Evolutionary conservation across 2,113 vertebrate genomes (phyloP).

Genomic region (Thymallus thymallus): DNA sequence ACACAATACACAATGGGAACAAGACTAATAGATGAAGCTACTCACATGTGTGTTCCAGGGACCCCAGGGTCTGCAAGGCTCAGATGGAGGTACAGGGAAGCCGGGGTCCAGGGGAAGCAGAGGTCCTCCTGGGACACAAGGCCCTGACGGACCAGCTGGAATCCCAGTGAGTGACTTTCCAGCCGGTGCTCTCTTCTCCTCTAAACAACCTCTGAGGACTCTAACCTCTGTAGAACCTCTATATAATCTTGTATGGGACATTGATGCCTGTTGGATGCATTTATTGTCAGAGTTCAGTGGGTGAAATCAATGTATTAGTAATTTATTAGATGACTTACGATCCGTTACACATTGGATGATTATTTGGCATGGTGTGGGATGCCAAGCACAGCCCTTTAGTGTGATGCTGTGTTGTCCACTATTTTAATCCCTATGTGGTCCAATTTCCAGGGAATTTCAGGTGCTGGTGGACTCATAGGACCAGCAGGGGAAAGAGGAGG

Average conservation of each 20-base stretch:
- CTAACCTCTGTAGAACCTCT: neutral
- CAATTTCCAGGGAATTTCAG: slow-evolving; percentile 71
- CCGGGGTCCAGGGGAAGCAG: slow-evolving; percentile 72
- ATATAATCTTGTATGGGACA: no score
- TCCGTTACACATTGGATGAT: no score
- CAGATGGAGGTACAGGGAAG: slow-evolving; percentile 71
- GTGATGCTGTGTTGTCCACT: neutral
- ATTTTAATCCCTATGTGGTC: neutral
- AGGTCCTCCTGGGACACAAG: slow-evolving; percentile 68
- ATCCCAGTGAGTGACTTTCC: slow-evolving; percentile 76
- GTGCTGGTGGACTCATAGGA: slow-evolving; percentile 68
- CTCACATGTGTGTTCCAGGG: slow-evolving; percentile 69
- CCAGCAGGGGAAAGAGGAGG: slow-evolving; percentile 73
- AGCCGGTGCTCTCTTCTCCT: neutral
- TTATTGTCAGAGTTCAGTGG: neutral
- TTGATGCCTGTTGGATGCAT: no score
- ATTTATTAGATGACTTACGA: neutral
- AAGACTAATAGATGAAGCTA: no score
- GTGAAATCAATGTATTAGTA: neutral
- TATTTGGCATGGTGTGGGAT: no score
- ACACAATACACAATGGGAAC: no score
- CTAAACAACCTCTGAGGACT: neutral
- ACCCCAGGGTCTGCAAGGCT: slow-evolving; percentile 67
- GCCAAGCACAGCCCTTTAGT: neutral
- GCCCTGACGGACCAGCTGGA: slow-evolving; percentile 71